Base-by-base conservation (phyloP, 1,140 invertebrate species). In the Artemia franciscana region DNA sequence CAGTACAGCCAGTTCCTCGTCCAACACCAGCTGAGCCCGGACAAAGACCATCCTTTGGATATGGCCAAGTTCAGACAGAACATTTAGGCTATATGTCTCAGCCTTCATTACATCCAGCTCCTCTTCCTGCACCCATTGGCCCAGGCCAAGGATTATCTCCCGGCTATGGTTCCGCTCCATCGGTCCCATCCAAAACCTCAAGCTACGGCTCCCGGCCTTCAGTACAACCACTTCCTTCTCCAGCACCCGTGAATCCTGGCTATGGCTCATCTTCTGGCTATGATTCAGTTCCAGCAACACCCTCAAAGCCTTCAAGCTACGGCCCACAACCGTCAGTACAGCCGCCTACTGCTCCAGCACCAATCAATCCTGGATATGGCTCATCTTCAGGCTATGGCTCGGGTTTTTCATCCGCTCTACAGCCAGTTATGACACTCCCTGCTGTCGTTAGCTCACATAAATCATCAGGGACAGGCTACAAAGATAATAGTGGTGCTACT, bases 221-320 rank as follows among this genome's bases (percentile, higher is more conserved):
- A 15, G 39, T 18, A 15, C 39, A 51, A 51, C 39, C 39, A 12
- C 12, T 3, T 15, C 39, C 60, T 5, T 27, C 28, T 30, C 15
- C 60, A 12, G 15, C 28, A 59, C 18, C 58, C 21, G 24, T 30
- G 26, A 27, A 25, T 21, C 30, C 60, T 27, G 26, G 23, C 58
- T 39, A 60, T 9, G 60, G 60, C 26, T 5, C 26, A 12, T 60
- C 59, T 26, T 60, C 60, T n/a, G 26, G 60, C 15, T 28, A 26
- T 26, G 30, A 27, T n/a, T 60, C 26, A 12, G 25, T 21, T n/a
- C 59, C 60, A 39, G 58, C 23, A 2, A 7, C 58, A 25, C 24
- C 58, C n/a, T 26, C 58, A 24, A 26, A 24, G 24, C 23, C 58
- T 5, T 59, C 58, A 2, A 60, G 60, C n/a, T 21, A 28, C 24